Evolutionary conservation across 2,888 invertebrate genomes (phyloP).

Genomic region (Melanchra persicariae): DNA sequence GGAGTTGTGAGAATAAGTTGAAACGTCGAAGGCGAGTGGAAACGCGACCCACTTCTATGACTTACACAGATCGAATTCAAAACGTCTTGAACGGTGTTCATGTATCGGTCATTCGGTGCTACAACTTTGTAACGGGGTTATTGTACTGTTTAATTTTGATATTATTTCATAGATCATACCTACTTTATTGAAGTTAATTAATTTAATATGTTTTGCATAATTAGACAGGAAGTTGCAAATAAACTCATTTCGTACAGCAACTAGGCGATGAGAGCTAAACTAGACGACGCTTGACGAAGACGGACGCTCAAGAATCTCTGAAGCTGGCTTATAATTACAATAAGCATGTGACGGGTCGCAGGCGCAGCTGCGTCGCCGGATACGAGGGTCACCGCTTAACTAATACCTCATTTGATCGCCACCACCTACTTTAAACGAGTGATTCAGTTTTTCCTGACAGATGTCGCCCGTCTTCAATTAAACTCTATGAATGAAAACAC

Average conservation of each 20-base stretch:
- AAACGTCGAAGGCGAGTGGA: slow-evolving; percentile 57
- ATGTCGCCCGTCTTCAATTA: slow-evolving; percentile 87
- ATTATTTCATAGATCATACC: not conserved
- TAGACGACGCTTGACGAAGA: slow-evolving; percentile 66
- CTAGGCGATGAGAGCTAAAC: slow-evolving; percentile 52
- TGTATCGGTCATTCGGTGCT: slow-evolving; percentile 32
- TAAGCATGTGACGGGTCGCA: slow-evolving; percentile 78
- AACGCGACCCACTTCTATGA: slow-evolving; percentile 66
- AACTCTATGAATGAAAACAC: slow-evolving; percentile 86
- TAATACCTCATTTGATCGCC: slow-evolving; percentile 83
- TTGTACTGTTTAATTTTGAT: slow-evolving; percentile 15
- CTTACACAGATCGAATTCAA: slow-evolving; percentile 63
- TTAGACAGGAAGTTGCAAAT: slow-evolving; percentile 9
- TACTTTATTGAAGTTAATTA: slow-evolving; percentile 6
- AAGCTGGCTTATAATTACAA: slow-evolving; percentile 80
- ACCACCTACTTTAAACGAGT: slow-evolving; percentile 82
- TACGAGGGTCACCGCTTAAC: slow-evolving; percentile 88
- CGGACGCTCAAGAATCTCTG: slow-evolving; percentile 72
- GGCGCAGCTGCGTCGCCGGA: slow-evolving; percentile 87
- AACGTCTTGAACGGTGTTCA: slow-evolving; percentile 56
- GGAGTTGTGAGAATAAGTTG: slow-evolving; percentile 57
- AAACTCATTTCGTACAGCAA: slow-evolving; percentile 11
- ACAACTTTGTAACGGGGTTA: slow-evolving; percentile 23
- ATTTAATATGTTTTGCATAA: slow-evolving; percentile 1
- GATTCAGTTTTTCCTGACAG: slow-evolving; percentile 89